phyloP scores from a whole-genome alignment of 2,888 invertebrate genomes.

The Macropis europaea region DNA sequence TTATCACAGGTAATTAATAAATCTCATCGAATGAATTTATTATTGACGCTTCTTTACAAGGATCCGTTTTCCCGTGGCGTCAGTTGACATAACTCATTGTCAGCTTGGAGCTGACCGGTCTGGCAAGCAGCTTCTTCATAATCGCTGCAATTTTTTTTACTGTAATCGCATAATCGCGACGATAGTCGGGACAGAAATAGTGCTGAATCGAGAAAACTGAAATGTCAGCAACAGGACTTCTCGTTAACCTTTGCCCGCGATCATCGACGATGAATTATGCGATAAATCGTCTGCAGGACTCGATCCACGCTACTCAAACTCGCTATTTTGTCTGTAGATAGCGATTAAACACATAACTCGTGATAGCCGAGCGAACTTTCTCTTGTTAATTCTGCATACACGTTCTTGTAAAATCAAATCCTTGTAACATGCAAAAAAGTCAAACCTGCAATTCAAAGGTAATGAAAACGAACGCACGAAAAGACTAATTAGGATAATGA shows the following conservation, averaged over 20 bases:
- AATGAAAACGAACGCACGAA: not conserved
- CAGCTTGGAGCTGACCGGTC: not conserved
- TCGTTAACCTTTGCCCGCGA: slow-evolving; percentile 23
- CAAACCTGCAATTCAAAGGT: slow-evolving; percentile 10
- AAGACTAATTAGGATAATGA: slow-evolving; percentile 2
- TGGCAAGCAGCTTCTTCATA: not conserved
- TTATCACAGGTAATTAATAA: too few relatives aligned
- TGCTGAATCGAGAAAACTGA: not conserved
- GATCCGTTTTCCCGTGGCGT: too few relatives aligned
- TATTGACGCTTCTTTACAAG: too few relatives aligned
- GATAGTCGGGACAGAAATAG: not conserved
- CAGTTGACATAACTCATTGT: not conserved
- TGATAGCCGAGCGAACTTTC: slow-evolving; percentile 7
- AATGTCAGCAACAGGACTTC: slow-evolving; percentile 29
- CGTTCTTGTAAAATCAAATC: not conserved
- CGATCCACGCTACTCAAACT: not conserved
- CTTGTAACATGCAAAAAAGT: not conserved
- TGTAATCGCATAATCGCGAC: not conserved
- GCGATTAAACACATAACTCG: slow-evolving; percentile 7
- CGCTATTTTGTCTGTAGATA: not conserved
- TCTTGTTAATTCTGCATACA: not conserved
- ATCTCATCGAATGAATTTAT: too few relatives aligned
- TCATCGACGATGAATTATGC: not conserved
- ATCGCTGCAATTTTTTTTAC: not conserved
- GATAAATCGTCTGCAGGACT: not conserved